phyloP scores from a whole-genome alignment of 2,113 vertebrate species.

The Trogon surrucura region DNA sequence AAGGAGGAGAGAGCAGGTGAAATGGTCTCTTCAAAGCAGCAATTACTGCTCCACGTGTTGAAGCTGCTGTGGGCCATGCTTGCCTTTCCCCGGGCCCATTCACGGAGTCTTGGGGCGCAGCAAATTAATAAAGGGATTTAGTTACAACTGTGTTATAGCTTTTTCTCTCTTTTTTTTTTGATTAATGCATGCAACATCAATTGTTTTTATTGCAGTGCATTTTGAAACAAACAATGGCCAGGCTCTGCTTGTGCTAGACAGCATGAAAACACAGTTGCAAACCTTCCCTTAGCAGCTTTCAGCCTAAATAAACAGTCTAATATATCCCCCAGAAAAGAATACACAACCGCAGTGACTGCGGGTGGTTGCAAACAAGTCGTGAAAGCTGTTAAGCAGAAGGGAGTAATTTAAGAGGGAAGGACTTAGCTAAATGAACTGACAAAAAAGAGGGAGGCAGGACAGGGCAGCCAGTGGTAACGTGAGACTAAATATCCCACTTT shows the following conservation, averaged over 20 bases:
- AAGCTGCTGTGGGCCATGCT: neutral
- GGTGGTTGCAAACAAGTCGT: slow-evolving; percentile 58
- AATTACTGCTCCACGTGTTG: neutral
- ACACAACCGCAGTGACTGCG: slow-evolving; percentile 17
- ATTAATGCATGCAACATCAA: slow-evolving; percentile 46
- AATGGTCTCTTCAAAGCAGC: neutral
- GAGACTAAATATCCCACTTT: neutral
- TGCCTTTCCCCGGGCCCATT: neutral
- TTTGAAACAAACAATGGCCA: slow-evolving; percentile 43
- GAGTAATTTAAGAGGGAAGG: slow-evolving; percentile 14
- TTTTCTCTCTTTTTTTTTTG: neutral
- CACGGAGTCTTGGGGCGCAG: neutral
- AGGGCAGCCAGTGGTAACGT: neutral
- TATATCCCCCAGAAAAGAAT: slow-evolving; percentile 25
- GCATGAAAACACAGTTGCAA: slow-evolving; percentile 61
- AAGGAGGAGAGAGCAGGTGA: neutral
- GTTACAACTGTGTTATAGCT: neutral
- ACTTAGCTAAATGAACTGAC: slow-evolving; percentile 23
- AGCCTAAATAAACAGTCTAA: slow-evolving; percentile 57
- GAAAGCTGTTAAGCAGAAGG: slow-evolving; percentile 39
- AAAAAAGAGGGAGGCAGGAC: neutral
- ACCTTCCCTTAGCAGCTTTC: slow-evolving; percentile 26
- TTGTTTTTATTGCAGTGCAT: slow-evolving; percentile 2
- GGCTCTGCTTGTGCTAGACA: slow-evolving; percentile 45
- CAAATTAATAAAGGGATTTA: neutral